Evolutionary conservation across 2,113 vertebrate species (phyloP).

Genomic region (Haliaeetus leucogaster): DNA sequence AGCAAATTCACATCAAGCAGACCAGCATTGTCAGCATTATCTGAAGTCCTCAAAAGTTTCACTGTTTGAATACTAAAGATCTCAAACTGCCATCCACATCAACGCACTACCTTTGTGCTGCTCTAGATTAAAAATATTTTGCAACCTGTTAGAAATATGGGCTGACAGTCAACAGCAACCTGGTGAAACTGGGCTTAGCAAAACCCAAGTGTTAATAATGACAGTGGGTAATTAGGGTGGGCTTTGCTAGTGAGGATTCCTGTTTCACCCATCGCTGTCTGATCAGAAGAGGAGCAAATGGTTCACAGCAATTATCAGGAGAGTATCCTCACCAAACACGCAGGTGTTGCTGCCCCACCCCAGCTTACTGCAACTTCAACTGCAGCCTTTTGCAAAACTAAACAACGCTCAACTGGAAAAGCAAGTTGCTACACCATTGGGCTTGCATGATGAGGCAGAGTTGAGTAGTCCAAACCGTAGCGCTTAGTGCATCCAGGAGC

Average conservation of each 20-base stretch:
- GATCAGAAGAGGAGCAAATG: neutral
- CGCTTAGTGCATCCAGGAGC: neutral
- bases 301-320: neutral
- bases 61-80: neutral
- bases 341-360: constrained; percentile 58
- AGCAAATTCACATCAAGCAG: neutral
- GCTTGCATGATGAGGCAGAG: constrained; percentile 41
- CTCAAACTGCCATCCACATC: neutral
- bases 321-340: neutral
- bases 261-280: neutral
- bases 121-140: rapidly evolving
- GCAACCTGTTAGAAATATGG: neutral
- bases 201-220: rapidly evolving
- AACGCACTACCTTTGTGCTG: rapidly evolving
- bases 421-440: constrained; percentile 25
- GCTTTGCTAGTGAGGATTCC: neutral
- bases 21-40: rapidly evolving
- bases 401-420: constrained; percentile 45
- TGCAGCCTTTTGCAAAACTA: neutral
- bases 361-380: constrained; percentile 12
- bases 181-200: neutral
- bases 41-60: neutral
- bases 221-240: neutral
- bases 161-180: neutral
- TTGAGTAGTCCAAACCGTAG: neutral